These are phyloP conservation scores for Drosophila virilis DNA, from an alignment of 1,140 invertebrate genomes.

Conservation along the genomic window DNA sequence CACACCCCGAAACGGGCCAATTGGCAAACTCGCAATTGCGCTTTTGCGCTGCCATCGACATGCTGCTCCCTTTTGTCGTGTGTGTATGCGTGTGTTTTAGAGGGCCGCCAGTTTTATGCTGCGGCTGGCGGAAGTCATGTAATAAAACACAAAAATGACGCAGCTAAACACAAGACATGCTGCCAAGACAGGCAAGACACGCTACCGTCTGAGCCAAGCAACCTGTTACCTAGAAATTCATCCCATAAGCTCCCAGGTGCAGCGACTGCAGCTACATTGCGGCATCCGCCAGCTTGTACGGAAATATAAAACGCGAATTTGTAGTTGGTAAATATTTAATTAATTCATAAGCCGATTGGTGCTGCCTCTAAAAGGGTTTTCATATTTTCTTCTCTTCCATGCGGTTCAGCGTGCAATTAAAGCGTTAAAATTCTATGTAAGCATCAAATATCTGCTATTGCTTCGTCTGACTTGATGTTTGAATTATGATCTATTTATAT, in stretches of 20 bases:
- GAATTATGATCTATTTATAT: constrained; percentile 62
- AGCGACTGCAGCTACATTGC: background rate
- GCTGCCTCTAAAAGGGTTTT: constrained; percentile 42
- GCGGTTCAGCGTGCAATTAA: constrained; percentile 43
- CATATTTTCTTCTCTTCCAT: constrained; percentile 36
- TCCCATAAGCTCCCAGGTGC: constrained; percentile 3
- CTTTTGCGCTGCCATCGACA: constrained; percentile 24
- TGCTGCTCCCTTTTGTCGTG: constrained; percentile 14
- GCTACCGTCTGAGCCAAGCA: constrained; percentile 40
- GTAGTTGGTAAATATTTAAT: constrained; percentile 78
- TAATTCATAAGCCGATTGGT: constrained; percentile 70
- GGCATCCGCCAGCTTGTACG: constrained; percentile 1
- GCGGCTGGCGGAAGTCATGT: constrained; percentile 83
- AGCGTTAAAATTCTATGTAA: constrained; percentile 69
- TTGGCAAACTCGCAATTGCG: constrained; percentile 53
- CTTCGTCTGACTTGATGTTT: constrained; percentile 8
- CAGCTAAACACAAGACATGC: constrained; percentile 62
- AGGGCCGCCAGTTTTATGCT: constrained; percentile 37
- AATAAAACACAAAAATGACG: constrained; percentile 79
- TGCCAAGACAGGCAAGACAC: constrained; percentile 45
- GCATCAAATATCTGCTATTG: constrained; percentile 35
- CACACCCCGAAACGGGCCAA: constrained; percentile 9
- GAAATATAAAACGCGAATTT: constrained; percentile 71
- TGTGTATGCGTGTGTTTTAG: constrained; percentile 14
- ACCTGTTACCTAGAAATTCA: constrained; percentile 18